Evolutionary conservation across 1,140 invertebrate genomes (phyloP), one percentile per base, ranked within the genome.

Genomic region (Drosophila elegans): DNA sequence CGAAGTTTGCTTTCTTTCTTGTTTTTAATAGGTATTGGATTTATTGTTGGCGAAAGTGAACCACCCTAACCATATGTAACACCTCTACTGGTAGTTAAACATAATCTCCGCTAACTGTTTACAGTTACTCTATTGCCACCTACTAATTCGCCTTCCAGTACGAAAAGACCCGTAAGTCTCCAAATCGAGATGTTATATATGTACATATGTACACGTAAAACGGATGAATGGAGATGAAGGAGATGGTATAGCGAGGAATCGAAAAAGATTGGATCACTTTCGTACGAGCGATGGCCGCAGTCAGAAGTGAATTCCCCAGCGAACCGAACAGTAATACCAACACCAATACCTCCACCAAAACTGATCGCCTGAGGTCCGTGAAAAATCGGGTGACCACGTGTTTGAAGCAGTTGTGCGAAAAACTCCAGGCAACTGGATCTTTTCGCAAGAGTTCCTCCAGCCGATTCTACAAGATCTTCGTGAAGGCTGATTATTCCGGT

Each of bases 271-370:
- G 54, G 46, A 45, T 80, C 80, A 88, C 81, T 89, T 84, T 78
- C 68, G 63, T 61, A 51, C 38, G 34, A 78, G 77, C 85, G 71
- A 89, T 89, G 84, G 84, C 69, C 76, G 71, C 81, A 73, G 71
- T 89, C 76, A 89, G 78, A 91, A 86, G 78, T 64, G 85, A 91
- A 67, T 91, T 74, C 46, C 73, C 82, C 74, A 90, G 89, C 84
- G 78, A 89, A 77, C 83, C 81, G 81, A 80, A 68, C 80, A 84
- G 74, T 78, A 61, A 64, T 49, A 54, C 53, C 13, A 48, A 29
- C 21, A 62, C 36, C 38, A 69, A 29, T 16, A 54, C 25, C 39
- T 45, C 21, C 36, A 42, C n/a, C 27, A 51, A 41, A 59, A 51
- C 44, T 48, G 41, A 64, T 41, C 60, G 74, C 63, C 72, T 91